Percentiles rank a stretch among this genome's conserved stretches.
phyloP scores from a whole-genome alignment of 2,797 vertebrate genomes.

The Gastrophryne carolinensis region DNA sequence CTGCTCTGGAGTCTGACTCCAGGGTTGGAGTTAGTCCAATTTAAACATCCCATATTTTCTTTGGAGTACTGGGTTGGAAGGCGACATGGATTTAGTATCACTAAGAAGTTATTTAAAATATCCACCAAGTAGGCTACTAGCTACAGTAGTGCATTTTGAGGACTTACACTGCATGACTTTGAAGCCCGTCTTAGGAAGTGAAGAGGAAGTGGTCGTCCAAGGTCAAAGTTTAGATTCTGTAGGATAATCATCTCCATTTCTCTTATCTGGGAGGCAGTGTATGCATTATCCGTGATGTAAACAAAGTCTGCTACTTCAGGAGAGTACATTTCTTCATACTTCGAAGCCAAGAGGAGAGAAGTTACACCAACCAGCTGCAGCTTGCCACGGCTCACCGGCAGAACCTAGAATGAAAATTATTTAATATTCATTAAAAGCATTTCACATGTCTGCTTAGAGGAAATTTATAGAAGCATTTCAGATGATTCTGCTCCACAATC shows the following conservation, averaged over 20 bases:
- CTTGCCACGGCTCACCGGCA: slow-evolving; percentile 82
- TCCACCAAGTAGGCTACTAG: too few species aligned
- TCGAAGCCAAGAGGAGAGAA: slow-evolving; percentile 86
- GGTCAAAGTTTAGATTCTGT: slow-evolving; percentile 77
- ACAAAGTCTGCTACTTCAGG: slow-evolving; percentile 87
- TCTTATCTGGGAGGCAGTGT: slow-evolving; percentile 78
- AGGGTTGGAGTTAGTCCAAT: too few species aligned
- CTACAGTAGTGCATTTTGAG: neutral
- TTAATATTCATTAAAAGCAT: neutral
- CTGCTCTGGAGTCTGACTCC: too few species aligned
- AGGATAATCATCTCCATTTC: slow-evolving; percentile 87
- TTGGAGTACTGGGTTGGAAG: too few species aligned
- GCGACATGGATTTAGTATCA: too few species aligned
- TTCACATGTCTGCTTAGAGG: too few species aligned
- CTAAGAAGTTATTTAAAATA: too few species aligned
- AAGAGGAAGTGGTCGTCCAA: slow-evolving; percentile 87
- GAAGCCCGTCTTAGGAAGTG: slow-evolving; percentile 92
- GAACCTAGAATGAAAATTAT: slow-evolving; percentile 65
- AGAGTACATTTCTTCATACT: slow-evolving; percentile 89
- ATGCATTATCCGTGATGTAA: slow-evolving; percentile 90
- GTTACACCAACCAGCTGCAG: slow-evolving; percentile 91
- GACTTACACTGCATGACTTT: slow-evolving; percentile 84
- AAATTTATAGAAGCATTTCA: too few species aligned
- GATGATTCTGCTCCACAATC: too few species aligned
- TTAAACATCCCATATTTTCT: too few species aligned